Conservation (phyloP, 1,140 invertebrate genomes). For the Liolophura sinensis region DNA sequence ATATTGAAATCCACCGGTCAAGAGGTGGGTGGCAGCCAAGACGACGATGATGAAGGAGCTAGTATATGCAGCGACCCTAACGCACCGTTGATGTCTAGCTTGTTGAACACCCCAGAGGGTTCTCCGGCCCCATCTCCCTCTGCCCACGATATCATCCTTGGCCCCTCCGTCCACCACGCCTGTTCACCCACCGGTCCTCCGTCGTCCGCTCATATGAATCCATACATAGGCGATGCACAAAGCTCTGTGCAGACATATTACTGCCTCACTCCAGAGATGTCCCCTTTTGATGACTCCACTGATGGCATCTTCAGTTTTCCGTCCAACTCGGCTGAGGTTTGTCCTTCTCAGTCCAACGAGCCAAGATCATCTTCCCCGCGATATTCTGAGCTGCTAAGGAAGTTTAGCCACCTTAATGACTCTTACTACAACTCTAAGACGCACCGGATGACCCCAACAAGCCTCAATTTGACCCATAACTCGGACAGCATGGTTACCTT, state of each 20-base stretch:
- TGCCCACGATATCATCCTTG: constrained; percentile 2
- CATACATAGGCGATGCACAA: constrained; percentile 2
- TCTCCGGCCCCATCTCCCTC: constrained; percentile 29
- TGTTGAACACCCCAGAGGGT: constrained; percentile 34
- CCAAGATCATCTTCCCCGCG: background rate
- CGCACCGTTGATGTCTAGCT: constrained; percentile 17
- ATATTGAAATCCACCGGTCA: too few species aligned
- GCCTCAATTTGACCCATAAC: constrained; percentile 11
- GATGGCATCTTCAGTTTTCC: constrained; percentile 15
- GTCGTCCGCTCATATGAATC: background rate
- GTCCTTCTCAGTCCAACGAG: background rate
- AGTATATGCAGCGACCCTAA: background rate
- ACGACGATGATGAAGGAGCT: background rate
- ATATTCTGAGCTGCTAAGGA: constrained; percentile 7
- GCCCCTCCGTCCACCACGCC: background rate
- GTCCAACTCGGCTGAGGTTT: background rate
- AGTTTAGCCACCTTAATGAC: constrained; percentile 2
- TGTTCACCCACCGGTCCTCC: constrained; percentile 5
- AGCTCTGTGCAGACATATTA: constrained; percentile 6
- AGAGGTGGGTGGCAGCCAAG: background rate
- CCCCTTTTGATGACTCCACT: constrained; percentile 18
- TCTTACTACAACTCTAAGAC: background rate
- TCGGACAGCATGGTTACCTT: constrained; percentile 18
- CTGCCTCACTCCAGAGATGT: constrained; percentile 26
- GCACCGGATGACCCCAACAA: constrained; percentile 13